These are phyloP conservation scores for Drosophila phalerata DNA, from an alignment of 2,888 invertebrate species.

Conservation along the genomic window DNA sequence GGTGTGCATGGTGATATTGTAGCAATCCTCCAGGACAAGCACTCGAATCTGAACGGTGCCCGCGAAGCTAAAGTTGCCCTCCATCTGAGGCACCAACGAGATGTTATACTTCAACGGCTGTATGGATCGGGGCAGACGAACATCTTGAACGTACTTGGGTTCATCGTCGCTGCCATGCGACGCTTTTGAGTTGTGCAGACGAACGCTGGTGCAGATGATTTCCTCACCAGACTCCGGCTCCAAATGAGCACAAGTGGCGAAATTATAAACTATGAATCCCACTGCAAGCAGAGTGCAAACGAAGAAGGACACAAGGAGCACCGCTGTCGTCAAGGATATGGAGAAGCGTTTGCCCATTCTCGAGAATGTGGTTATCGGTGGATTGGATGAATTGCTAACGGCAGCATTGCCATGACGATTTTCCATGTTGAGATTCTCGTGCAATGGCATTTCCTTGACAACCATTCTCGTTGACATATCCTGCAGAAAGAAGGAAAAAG, in stretches of 20 bases:
- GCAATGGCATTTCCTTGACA: constrained; percentile 83
- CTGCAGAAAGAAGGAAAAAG: constrained; percentile 31
- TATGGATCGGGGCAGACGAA: constrained; percentile 90
- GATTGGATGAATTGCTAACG: constrained; percentile 12
- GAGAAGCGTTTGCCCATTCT: constrained; percentile 86
- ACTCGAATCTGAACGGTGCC: constrained; percentile 90
- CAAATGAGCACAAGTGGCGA: constrained; percentile 89
- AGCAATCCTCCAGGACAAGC: constrained; percentile 87
- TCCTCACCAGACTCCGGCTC: constrained; percentile 70
- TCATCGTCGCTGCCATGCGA: constrained; percentile 41
- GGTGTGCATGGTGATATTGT: constrained; percentile 91
- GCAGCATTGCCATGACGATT: constrained; percentile 51
- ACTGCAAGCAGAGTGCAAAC: constrained; percentile 89
- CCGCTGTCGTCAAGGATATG: constrained; percentile 88
- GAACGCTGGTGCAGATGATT: constrained; percentile 78
- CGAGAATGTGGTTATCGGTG: constrained; percentile 62
- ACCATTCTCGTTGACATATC: constrained; percentile 65
- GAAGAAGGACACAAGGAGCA: constrained; percentile 89
- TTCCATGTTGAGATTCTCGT: constrained; percentile 79
- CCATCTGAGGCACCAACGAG: constrained; percentile 90
- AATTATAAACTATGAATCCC: constrained; percentile 91
- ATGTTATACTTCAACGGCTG: constrained; percentile 90
- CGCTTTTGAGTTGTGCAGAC: constrained; percentile 63
- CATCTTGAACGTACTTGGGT: constrained; percentile 86
- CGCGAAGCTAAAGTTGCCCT: constrained; percentile 92